phyloP scores from a whole-genome alignment of 2,888 invertebrate species.

The Patella caerulea region DNA sequence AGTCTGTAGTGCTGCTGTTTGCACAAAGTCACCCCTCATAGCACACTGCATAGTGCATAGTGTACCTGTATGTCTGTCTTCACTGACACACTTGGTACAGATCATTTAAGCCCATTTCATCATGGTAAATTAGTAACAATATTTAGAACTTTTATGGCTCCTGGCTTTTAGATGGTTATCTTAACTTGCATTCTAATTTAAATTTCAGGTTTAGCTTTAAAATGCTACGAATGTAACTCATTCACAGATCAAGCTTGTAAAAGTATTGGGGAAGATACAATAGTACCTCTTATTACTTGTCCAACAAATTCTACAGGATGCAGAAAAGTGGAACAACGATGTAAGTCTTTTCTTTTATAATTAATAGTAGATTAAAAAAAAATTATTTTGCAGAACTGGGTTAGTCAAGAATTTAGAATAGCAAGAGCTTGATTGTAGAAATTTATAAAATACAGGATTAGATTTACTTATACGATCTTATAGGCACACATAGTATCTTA shows the following conservation, averaged over 20 bases:
- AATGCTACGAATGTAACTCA: constrained; percentile 31
- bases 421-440: not conserved
- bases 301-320: constrained; percentile 3
- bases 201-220: constrained; percentile 21
- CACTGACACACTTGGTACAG: no score
- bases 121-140: no score
- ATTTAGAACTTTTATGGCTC: no score
- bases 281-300: not conserved
- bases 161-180: not conserved
- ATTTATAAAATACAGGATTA: no score
- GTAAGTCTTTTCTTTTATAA: constrained; percentile 5
- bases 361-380: not conserved
- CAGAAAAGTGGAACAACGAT: constrained; percentile 5
- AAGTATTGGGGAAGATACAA: not conserved
- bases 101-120: no score
- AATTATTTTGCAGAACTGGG: not conserved
- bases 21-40: no score
- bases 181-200: not conserved
- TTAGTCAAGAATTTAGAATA: not conserved
- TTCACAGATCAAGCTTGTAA: constrained; percentile 6
- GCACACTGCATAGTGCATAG: no score
- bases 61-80: no score
- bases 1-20: no score
- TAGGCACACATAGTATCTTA: no score
- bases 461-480: no score